These are phyloP conservation scores for Takifugu rubripes DNA, from an alignment of 2,797 vertebrate species.

Conservation along the genomic window DNA sequence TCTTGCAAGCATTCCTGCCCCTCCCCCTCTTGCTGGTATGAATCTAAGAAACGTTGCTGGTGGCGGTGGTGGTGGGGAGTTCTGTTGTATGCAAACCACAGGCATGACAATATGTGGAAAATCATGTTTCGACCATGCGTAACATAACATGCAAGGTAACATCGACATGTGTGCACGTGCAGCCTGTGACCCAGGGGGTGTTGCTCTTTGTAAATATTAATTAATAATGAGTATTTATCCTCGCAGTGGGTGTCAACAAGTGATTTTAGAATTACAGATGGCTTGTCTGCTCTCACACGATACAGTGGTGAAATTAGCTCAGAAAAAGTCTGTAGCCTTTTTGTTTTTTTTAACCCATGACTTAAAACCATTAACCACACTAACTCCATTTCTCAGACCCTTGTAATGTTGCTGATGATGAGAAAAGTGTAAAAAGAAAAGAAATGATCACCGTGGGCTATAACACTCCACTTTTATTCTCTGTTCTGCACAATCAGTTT, in stretches of 20 bases:
- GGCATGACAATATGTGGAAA: slow-evolving; percentile 26
- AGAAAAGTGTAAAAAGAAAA: slow-evolving; percentile 33
- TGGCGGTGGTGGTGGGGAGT: slow-evolving; percentile 37
- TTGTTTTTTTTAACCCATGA: too few species aligned
- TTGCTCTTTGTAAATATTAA: slow-evolving; percentile 43
- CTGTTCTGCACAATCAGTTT: slow-evolving; percentile 73
- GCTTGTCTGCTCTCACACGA: too few species aligned
- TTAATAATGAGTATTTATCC: slow-evolving; percentile 30
- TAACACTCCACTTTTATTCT: slow-evolving; percentile 77
- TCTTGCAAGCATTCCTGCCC: slow-evolving; percentile 61
- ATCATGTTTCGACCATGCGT: slow-evolving; percentile 27
- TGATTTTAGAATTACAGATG: slow-evolving; percentile 33
- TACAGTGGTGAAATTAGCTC: too few species aligned
- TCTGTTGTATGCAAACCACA: slow-evolving; percentile 11
- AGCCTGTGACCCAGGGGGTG: slow-evolving; percentile 48
- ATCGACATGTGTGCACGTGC: slow-evolving; percentile 22
- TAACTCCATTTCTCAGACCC: slow-evolving; percentile 11
- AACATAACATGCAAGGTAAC: slow-evolving; percentile 15
- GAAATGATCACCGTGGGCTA: slow-evolving; percentile 62
- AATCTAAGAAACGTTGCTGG: slow-evolving; percentile 62
- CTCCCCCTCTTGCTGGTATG: slow-evolving; percentile 46
- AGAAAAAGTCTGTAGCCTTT: too few species aligned
- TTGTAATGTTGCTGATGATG: slow-evolving; percentile 11
- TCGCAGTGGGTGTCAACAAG: slow-evolving; percentile 25
- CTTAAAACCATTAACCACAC: background rate